Conservation (phyloP, 2,797 vertebrate genomes). For the Argya squamiceps region DNA sequence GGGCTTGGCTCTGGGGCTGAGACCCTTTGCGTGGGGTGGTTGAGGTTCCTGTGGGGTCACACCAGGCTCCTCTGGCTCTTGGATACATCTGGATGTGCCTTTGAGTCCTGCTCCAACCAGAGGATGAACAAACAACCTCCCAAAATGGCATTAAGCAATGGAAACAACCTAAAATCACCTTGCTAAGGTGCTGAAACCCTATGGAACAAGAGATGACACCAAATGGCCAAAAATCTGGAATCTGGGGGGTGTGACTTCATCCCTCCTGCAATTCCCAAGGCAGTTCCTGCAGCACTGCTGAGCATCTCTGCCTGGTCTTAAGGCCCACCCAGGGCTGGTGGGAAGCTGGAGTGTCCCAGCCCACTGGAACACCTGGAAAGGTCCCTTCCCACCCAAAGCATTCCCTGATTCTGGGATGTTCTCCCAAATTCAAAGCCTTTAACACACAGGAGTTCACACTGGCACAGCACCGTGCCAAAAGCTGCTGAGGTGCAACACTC, state of each 20-base stretch:
- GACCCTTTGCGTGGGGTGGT: neutral
- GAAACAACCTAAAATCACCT: neutral
- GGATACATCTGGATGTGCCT: rapidly evolving
- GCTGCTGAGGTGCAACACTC: too few species aligned
- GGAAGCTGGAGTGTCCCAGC: neutral
- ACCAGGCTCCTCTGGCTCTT: neutral
- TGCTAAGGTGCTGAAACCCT: neutral
- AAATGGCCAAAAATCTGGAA: neutral
- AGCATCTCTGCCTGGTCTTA: neutral
- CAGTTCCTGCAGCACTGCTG: neutral
- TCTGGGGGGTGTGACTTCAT: neutral
- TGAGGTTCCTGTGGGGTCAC: rapidly evolving
- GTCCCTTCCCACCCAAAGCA: neutral
- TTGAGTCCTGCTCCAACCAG: neutral
- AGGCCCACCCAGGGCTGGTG: rapidly evolving
- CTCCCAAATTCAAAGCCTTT: neutral
- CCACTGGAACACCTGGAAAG: neutral
- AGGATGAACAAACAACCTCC: neutral
- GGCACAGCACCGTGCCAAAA: neutral
- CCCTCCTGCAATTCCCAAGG: neutral
- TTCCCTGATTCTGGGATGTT: neutral
- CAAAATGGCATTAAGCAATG: neutral
- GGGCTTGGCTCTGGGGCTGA: neutral
- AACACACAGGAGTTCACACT: rapidly evolving
- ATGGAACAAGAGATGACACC: neutral